Percentiles rank a stretch among this genome's conserved stretches.
These are phyloP conservation scores for Drosophila putrida DNA, from an alignment of 2,888 invertebrate species.

Conservation along the genomic window DNA sequence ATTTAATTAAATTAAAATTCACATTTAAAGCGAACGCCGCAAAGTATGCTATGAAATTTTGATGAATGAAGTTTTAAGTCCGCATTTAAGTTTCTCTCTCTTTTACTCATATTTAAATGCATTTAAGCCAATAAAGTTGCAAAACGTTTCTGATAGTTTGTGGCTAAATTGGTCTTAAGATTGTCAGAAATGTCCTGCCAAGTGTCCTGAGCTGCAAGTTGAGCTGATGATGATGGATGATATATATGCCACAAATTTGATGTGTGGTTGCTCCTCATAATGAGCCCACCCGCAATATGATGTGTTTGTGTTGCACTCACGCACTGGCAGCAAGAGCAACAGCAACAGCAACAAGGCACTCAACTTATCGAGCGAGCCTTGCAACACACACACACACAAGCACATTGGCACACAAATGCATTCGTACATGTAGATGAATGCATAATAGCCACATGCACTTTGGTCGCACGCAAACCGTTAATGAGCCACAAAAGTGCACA, in stretches of 20 bases:
- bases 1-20: not conserved
- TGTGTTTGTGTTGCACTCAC: slow-evolving; percentile 72
- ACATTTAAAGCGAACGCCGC: not conserved
- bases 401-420: slow-evolving; percentile 2
- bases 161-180: not conserved
- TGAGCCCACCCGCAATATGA: slow-evolving; percentile 57
- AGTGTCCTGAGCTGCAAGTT: slow-evolving; percentile 4
- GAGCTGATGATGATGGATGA: slow-evolving; percentile 32
- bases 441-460: slow-evolving; percentile 62
- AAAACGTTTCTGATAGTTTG: slow-evolving; percentile 6
- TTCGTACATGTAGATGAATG: slow-evolving; percentile 48
- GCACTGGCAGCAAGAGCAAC: slow-evolving; percentile 43
- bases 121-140: slow-evolving; percentile 1
- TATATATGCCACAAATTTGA: slow-evolving; percentile 20
- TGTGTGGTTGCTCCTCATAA: slow-evolving; percentile 37
- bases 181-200: slow-evolving; percentile 8
- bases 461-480: slow-evolving; percentile 73
- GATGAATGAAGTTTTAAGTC: not conserved
- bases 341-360: slow-evolving; percentile 52
- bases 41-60: slow-evolving; percentile 33
- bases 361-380: slow-evolving; percentile 58
- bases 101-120: not conserved
- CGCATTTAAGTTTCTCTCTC: not conserved
- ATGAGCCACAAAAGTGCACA: slow-evolving; percentile 78
- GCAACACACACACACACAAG: slow-evolving; percentile 20